Evolutionary conservation across 1,140 invertebrate genomes (phyloP), one percentile per base, ranked within the genome.

Genomic region (Centruroides vittatus): DNA sequence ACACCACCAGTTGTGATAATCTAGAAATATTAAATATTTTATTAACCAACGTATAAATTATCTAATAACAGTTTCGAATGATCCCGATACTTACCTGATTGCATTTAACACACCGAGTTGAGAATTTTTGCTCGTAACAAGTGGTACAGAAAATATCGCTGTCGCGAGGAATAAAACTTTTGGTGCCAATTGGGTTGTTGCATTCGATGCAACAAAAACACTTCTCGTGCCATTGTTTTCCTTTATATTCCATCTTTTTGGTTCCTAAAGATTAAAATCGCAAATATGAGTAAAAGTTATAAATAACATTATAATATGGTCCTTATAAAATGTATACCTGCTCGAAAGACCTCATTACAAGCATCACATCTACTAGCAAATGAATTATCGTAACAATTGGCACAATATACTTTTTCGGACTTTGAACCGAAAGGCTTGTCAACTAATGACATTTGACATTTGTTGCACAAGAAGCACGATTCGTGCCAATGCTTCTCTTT

Each of bases 171-270:
- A 99, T 98, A 78, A 99, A 99, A 76, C 92, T 97, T 81, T 96
- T 97, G 70, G 95, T 99, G 63, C 96, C 95, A 70, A 99, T 99
- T 56, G 96, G 86, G 69, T 87, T 88, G 77, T 94, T 95, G 82
- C 97, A 99, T 12, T 94, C 88, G 66, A 88, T 88, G 79, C 96
- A 99, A 73, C 88, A 90, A 86, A 99, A 99, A 73, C 97, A 99
- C 73, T 98, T 94, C 81, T 99, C 96, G 77, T 99, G 97, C 95
- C 95, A 99, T 76, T 99, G 95, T 67, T 95, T 83, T 34, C 94
- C 98, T 81, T 98, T 98, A 82, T 99, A 99, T 78, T 99, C 96
- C 94, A 99, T 98, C 82, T 99, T 99, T 84, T 99, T 99, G 72
- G 94, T 98, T 62, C 96, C 96, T 97, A 69, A 5, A 65, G 58